Evolutionary conservation across 2,888 invertebrate genomes (phyloP).

Genomic region (Stenurella melanura): DNA sequence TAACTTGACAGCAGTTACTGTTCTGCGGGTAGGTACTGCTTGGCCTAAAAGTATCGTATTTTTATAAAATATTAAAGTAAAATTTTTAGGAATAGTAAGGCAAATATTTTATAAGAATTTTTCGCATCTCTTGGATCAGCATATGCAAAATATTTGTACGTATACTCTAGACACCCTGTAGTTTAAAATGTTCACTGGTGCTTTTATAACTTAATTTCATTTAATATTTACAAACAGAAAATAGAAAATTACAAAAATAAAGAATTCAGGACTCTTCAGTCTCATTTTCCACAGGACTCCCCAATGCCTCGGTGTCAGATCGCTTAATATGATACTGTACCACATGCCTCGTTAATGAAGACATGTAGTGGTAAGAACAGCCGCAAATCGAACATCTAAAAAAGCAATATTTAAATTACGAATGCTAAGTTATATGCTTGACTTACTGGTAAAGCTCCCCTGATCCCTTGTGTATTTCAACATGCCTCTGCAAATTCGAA

Average conservation of each 20-base stretch:
- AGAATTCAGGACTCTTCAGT: background rate
- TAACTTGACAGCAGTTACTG: no score
- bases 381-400: constrained; percentile 68
- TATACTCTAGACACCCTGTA: no score
- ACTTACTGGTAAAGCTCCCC: constrained; percentile 60
- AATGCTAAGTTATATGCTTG: background rate
- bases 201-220: background rate
- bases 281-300: background rate
- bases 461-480: constrained; percentile 65
- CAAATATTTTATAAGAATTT: no score
- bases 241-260: constrained; percentile 5
- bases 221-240: background rate
- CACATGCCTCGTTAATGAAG: constrained; percentile 69
- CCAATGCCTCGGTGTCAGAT: background rate
- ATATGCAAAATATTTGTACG: no score
- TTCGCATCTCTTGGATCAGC: no score
- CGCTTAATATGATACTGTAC: constrained; percentile 66
- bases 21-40: no score
- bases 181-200: no score
- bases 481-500: constrained; percentile 67
- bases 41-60: no score
- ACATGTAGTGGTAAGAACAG: constrained; percentile 68
- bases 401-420: constrained; percentile 20
- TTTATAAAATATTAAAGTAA: no score
- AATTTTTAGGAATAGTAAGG: no score